Conservation (phyloP, 1,140 invertebrate species). For the Cephus cinctus region DNA sequence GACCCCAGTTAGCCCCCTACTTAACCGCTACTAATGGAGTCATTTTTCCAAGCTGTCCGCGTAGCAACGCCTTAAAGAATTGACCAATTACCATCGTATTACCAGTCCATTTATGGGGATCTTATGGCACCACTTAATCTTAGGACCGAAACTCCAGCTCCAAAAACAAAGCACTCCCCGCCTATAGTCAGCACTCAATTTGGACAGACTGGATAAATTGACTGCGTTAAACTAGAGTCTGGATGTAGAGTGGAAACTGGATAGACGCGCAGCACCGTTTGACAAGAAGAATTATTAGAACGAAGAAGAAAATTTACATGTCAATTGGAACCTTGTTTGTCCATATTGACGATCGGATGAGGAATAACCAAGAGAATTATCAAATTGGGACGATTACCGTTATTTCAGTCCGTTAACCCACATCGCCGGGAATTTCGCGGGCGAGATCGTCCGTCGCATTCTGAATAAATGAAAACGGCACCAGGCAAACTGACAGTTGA, state of each 20-base stretch:
- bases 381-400: conserved; percentile 47
- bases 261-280: conserved; percentile 5
- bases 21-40: conserved; percentile 50
- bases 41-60: conserved; percentile 49
- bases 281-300: not conserved
- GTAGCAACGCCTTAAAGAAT: conserved; percentile 38
- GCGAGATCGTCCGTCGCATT: conserved; percentile 39
- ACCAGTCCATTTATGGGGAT: conserved; percentile 20
- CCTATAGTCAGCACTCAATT: no score
- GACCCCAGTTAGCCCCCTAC: conserved; percentile 1
- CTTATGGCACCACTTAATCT: no score
- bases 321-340: no score
- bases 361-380: not conserved
- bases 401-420: conserved; percentile 52
- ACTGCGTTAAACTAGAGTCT: conserved; percentile 11
- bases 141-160: no score
- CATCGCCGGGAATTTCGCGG: conserved; percentile 32
- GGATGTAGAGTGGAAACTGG: conserved; percentile 9
- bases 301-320: not conserved
- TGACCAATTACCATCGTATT: conserved; percentile 58
- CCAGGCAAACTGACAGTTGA: conserved; percentile 51
- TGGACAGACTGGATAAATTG: no score
- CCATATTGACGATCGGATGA: no score
- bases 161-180: no score
- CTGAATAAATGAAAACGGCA: conserved; percentile 52